A percentile compares a stretch with the other conserved stretches of the same genome.
Evolutionary conservation across 2,113 vertebrate genomes (phyloP).

Genomic region (Tachycineta bicolor): DNA sequence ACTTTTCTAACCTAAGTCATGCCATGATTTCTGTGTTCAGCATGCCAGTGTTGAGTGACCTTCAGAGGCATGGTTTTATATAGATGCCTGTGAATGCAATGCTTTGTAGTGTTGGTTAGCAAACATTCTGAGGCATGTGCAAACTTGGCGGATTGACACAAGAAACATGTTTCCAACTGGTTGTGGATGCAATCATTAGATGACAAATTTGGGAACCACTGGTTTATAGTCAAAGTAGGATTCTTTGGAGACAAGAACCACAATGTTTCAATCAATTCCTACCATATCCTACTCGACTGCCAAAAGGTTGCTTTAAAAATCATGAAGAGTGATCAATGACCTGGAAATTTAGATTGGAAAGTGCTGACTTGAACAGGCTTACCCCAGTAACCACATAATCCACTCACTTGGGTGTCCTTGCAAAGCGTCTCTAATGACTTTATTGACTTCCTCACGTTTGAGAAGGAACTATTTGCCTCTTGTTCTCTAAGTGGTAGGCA

Average conservation of each 20-base stretch:
- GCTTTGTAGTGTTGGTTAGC: neutral
- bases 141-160: neutral
- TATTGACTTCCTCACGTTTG: neutral
- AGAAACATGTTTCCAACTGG: neutral
- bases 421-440: neutral
- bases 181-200: neutral
- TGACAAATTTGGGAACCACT: rapidly evolving
- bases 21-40: neutral
- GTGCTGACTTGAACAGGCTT: neutral
- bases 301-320: neutral
- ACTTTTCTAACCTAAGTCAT: neutral
- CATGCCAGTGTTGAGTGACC: neutral
- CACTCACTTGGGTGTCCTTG: neutral
- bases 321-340: neutral
- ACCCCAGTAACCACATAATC: no score
- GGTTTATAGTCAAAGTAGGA: neutral
- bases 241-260: neutral
- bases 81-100: no score
- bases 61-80: neutral
- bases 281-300: neutral
- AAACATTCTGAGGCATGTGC: neutral
- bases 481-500: neutral
- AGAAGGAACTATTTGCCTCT: neutral
- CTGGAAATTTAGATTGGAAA: neutral
- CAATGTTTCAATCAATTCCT: neutral